A percentile compares a stretch with the other conserved stretches of the same genome.
Evolutionary conservation across 1,140 invertebrate genomes (phyloP).

Genomic region (Hycleus phaleratus): DNA sequence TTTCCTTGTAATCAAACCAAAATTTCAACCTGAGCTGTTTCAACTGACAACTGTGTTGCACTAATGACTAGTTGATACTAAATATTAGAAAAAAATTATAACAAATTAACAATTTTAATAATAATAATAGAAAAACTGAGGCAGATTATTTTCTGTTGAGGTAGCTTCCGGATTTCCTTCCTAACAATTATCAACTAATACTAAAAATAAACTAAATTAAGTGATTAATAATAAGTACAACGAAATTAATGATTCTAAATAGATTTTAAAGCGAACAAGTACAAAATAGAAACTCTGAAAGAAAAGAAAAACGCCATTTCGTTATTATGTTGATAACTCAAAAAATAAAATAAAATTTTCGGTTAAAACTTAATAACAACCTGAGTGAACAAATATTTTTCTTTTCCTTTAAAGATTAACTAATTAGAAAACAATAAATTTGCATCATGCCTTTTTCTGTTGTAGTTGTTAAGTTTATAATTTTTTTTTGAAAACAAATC

Average conservation of each 20-base stretch:
- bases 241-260: conserved; percentile 4
- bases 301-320: conserved; percentile 7
- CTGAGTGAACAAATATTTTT: conserved; percentile 6
- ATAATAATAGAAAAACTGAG: conserved; percentile 12
- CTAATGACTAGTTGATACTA: conserved; percentile 28
- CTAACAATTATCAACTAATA: background rate
- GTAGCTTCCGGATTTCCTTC: conserved; percentile 21
- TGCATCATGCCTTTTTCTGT: conserved; percentile 2
- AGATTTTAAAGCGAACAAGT: background rate
- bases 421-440: conserved; percentile 6
- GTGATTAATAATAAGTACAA: conserved; percentile 10
- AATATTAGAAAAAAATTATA: conserved; percentile 12
- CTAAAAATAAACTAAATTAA: background rate
- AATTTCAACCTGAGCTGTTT: background rate
- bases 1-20: background rate
- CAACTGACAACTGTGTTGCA: conserved; percentile 17
- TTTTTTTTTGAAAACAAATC: conserved; percentile 14
- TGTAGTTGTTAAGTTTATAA: too few species aligned
- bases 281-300: background rate
- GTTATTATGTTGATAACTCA: too few species aligned
- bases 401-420: background rate
- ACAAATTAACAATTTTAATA: background rate
- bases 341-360: background rate
- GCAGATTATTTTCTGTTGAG: conserved; percentile 20
- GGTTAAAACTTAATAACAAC: conserved; percentile 6